Percentiles rank a stretch among this genome's conserved stretches.
These are phyloP conservation scores for Hiodon tergisus DNA, from an alignment of 2,113 vertebrate species.

Conservation along the genomic window DNA sequence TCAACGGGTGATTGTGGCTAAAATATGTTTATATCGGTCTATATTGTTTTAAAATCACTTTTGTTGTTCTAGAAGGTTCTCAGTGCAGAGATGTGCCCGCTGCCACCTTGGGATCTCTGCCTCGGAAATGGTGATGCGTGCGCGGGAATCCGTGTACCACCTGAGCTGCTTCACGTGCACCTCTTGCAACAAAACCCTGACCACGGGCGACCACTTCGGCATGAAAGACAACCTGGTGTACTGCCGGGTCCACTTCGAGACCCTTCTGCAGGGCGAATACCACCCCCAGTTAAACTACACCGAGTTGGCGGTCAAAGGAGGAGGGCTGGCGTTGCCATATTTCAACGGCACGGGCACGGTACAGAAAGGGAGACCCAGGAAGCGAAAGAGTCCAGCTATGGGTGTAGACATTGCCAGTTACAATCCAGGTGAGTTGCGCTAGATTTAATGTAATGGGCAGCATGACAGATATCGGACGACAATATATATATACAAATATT, in stretches of 20 bases:
- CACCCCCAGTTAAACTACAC: conserved; percentile 90
- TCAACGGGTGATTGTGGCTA: neutral
- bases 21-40: neutral
- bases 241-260: conserved; percentile 94
- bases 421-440: conserved; percentile 77
- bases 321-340: conserved; percentile 80
- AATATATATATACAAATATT: no score
- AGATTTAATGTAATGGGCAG: neutral
- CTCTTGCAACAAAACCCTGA: conserved; percentile 95
- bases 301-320: conserved; percentile 90
- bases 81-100: conserved; percentile 99
- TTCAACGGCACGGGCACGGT: conserved; percentile 92
- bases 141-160: conserved; percentile 95
- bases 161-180: conserved; percentile 98
- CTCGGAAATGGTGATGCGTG: conserved; percentile 98
- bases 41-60: conserved; percentile 44
- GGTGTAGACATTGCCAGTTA: conserved; percentile 92
- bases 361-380: conserved; percentile 92
- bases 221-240: conserved; percentile 99
- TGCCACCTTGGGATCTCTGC: conserved; percentile 99
- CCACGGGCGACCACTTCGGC: conserved; percentile 95
- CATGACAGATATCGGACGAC: no score
- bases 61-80: conserved; percentile 96
- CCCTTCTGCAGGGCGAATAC: conserved; percentile 90
- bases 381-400: conserved; percentile 92